Percentiles rank a stretch among this genome's conserved stretches.
Evolutionary conservation across 92 coral and sea anemone species (phyloP).

Genomic region (Phymanthus crucifer): DNA sequence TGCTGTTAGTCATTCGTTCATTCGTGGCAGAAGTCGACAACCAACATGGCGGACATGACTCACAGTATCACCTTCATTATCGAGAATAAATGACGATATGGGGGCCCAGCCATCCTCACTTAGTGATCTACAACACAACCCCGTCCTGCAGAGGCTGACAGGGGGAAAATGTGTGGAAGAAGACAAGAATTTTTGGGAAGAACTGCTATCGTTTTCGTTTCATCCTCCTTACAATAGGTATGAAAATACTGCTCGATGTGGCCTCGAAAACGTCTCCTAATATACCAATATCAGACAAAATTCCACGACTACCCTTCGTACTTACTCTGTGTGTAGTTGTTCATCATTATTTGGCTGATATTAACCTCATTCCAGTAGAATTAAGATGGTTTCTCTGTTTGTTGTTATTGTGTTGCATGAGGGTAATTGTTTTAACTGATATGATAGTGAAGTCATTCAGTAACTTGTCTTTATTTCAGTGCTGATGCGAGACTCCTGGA

Average conservation of each 20-base stretch:
- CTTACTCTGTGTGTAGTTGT: too few species aligned
- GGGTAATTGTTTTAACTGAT: too few species aligned
- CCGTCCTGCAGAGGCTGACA: slow-evolving; percentile 84
- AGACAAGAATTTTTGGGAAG: slow-evolving; percentile 88
- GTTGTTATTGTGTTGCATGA: too few species aligned
- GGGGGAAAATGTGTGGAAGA: slow-evolving; percentile 72
- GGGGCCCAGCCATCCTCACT: slow-evolving; percentile 98
- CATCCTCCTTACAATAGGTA: slow-evolving; percentile 92
- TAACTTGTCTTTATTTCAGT: slow-evolving; percentile 36
- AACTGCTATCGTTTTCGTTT: slow-evolving; percentile 86
- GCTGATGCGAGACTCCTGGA: slow-evolving; percentile 93
- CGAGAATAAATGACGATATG: slow-evolving; percentile 43
- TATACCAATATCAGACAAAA: too few species aligned
- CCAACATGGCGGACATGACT: slow-evolving; percentile 41
- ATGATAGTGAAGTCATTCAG: too few species aligned
- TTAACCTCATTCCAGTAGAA: too few species aligned
- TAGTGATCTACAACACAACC: slow-evolving; percentile 90
- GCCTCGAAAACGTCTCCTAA: too few species aligned
- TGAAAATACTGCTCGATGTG: neutral
- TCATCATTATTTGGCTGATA: too few species aligned
- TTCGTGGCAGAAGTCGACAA: slow-evolving; percentile 44
- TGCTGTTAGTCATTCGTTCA: slow-evolving; percentile 8
- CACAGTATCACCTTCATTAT: slow-evolving; percentile 3
- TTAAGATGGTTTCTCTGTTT: too few species aligned
- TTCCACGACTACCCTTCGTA: too few species aligned